A percentile compares a stretch with the other conserved stretches of the same genome.
These are phyloP conservation scores for Athene noctua DNA, from an alignment of 2,113 vertebrate genomes.

Conservation along the genomic window DNA sequence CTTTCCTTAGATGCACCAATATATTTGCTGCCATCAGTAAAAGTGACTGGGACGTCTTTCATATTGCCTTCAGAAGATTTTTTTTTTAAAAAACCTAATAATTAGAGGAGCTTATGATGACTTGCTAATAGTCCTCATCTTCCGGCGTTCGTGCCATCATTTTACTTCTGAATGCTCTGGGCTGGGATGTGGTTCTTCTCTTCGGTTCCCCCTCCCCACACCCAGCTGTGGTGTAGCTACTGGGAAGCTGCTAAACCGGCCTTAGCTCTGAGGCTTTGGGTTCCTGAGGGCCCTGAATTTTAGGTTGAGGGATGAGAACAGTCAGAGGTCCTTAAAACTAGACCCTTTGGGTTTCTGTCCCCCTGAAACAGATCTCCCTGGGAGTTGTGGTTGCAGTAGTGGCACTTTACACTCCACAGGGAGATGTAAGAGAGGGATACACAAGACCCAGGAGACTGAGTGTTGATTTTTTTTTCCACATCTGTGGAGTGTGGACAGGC, in stretches of 20 bases:
- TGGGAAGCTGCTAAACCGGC: neutral
- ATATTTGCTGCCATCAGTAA: neutral
- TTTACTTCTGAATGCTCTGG: neutral
- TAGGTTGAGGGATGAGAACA: neutral
- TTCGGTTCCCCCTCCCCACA: neutral
- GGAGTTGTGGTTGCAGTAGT: neutral
- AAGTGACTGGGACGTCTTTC: neutral
- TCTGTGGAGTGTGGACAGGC: too few relatives aligned
- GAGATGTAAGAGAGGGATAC: neutral
- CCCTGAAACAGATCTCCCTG: neutral
- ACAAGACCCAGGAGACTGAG: rapidly evolving
- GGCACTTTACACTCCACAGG: rapidly evolving
- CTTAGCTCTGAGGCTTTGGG: rapidly evolving
- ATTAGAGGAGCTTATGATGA: neutral
- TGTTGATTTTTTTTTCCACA: neutral
- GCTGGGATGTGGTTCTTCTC: neutral
- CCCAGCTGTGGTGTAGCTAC: neutral
- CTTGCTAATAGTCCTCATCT: neutral
- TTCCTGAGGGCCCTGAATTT: neutral
- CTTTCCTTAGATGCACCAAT: neutral
- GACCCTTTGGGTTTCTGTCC: neutral
- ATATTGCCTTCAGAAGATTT: neutral
- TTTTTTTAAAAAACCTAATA: neutral
- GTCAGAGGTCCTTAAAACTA: neutral
- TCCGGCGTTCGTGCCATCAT: rapidly evolving